These are phyloP conservation scores for Prenolepis imparis DNA, from an alignment of 2,888 invertebrate species.

Conservation along the genomic window DNA sequence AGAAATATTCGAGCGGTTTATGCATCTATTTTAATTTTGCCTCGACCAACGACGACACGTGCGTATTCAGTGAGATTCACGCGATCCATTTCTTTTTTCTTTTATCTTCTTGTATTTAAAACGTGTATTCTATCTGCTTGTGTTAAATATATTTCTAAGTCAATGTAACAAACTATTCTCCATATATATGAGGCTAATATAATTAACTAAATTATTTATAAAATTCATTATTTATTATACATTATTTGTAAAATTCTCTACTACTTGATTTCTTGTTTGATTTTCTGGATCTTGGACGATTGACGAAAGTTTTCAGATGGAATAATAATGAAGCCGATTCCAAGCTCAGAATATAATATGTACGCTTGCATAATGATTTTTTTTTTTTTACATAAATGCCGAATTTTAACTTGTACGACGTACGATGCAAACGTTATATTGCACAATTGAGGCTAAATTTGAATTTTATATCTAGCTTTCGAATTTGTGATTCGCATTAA, in stretches of 20 bases:
- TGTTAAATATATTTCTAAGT: not conserved
- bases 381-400: not conserved
- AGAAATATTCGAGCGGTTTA: slow-evolving; percentile 5
- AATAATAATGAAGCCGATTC: not conserved
- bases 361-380: not conserved
- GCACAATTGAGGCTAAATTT: not conserved
- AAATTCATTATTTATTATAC: no score
- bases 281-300: not conserved
- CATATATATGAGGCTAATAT: not conserved
- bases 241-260: slow-evolving; percentile 23
- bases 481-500: slow-evolving; percentile 9
- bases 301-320: not conserved
- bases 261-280: not conserved
- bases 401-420: not conserved
- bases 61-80: not conserved
- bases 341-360: not conserved
- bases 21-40: slow-evolving; percentile 25
- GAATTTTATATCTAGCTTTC: not conserved
- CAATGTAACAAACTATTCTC: not conserved
- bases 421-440: not conserved
- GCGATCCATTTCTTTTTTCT: slow-evolving; percentile 5
- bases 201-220: slow-evolving; percentile 37
- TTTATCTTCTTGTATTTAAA: not conserved
- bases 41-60: not conserved
- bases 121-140: not conserved